Conservation (phyloP, 2,113 vertebrate genomes). For the Alaudala cheleensis region DNA sequence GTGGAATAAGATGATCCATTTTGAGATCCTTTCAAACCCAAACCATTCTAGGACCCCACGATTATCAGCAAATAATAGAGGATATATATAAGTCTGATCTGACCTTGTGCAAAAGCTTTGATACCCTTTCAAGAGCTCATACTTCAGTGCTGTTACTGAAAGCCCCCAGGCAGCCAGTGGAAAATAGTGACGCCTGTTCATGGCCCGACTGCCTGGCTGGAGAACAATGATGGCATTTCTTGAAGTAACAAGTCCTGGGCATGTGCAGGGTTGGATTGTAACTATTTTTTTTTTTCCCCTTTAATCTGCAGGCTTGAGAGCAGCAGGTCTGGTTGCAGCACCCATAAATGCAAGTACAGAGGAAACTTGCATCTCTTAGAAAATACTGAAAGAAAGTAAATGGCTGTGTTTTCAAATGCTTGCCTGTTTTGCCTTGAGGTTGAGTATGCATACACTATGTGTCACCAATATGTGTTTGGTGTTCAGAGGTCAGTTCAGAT, state of each 20-base stretch:
- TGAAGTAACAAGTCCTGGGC: slow-evolving; percentile 30
- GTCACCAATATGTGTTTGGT: neutral
- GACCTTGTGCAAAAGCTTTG: neutral
- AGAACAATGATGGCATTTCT: slow-evolving; percentile 36
- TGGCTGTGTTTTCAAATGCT: neutral
- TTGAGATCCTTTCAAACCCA: neutral
- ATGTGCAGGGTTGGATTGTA: slow-evolving; percentile 10
- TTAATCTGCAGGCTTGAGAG: neutral
- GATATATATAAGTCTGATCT: neutral
- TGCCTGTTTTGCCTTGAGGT: neutral
- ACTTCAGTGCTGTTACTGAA: neutral
- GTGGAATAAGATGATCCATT: neutral
- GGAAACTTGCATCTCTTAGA: neutral
- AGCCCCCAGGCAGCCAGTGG: neutral
- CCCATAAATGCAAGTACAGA: neutral
- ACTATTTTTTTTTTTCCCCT: too few species aligned
- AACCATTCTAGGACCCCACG: neutral
- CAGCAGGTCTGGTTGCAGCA: neutral
- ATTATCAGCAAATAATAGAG: neutral
- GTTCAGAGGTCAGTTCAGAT: neutral
- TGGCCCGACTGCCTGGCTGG: neutral
- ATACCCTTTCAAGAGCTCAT: neutral
- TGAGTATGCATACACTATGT: rapidly evolving
- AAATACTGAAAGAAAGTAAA: neutral
- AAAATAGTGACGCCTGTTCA: slow-evolving; percentile 8